Base-by-base conservation (phyloP, 2,888 invertebrate species). In the Nezara viridula region DNA sequence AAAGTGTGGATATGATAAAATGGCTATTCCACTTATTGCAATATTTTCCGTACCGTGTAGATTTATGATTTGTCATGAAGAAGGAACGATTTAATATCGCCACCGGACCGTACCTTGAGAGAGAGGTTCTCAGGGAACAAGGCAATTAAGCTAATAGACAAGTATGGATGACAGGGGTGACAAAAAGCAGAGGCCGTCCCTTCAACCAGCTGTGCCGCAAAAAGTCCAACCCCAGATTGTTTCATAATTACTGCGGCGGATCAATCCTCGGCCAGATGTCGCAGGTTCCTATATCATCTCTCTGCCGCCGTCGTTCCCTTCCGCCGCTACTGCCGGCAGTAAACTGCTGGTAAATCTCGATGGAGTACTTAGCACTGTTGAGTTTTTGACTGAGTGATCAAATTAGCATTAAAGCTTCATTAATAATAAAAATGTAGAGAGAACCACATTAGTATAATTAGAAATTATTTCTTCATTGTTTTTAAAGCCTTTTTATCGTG, bases 121-220 rank as follows among this genome's bases (percentile, higher is more conserved):
- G 6, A 5, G 7, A 37, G 32, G 32, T 37, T 27, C 19, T 21
- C 66, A 44, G 44, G 1, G 19, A 32, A 2, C 5, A 32, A 37
- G 37, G 66, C 66, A 73, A 73, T 73, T 37, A 73, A 73, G 37
- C 66, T 73, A 73, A 73, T 73, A 73, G 66, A 73, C 66, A 73
- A 32, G 66, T 37, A 73, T 73, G 66, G 66, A 73, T 73, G 66
- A 9, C 21, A 0, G 19, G 16, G 32, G 37, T 19, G 66, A 37
- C 66, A 73, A 73, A 73, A 73, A 73, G 66, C 6, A 37, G 66
- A 7, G 19, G 21, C 16, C 27, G 19, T 37, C 32, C n/a, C 4
- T 16, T 14, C 32, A 10, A 19, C 66, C 66, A 73, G 66, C 66
- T 73, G 66, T 37, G 66, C 32, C n/a, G 66, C 66, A 73, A 73